Percentiles rank a stretch among this genome's conserved stretches.
Conservation (phyloP, 2,888 invertebrate genomes). For the Acanthosoma haemorrhoidale region DNA sequence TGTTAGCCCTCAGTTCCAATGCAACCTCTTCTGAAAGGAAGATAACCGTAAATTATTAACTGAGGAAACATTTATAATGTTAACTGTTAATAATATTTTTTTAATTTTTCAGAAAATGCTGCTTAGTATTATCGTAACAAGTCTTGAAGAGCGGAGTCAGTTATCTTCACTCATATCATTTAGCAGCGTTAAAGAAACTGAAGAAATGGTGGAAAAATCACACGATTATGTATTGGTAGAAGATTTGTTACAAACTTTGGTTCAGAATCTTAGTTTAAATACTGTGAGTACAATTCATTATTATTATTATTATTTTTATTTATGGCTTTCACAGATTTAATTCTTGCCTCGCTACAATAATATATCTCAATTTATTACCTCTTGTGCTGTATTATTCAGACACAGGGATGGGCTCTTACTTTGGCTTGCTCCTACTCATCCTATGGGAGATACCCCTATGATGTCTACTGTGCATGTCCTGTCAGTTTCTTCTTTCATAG, state of each 20-base stretch:
- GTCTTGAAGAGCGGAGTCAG: constrained; percentile 57
- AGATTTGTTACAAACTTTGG: constrained; percentile 53
- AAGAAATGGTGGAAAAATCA: constrained; percentile 30
- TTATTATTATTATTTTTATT: neutral
- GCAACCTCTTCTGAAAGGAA: too few species aligned
- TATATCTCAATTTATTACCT: too few species aligned
- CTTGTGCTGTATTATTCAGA: too few species aligned
- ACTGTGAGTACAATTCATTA: constrained; percentile 47
- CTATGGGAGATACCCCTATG: too few species aligned
- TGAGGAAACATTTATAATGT: too few species aligned
- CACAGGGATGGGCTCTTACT: too few species aligned
- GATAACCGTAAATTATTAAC: too few species aligned
- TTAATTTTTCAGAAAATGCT: constrained; percentile 50
- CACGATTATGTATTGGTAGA: constrained; percentile 47
- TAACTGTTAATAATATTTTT: too few species aligned
- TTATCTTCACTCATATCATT: constrained; percentile 51
- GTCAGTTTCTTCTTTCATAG: too few species aligned
- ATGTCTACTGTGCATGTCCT: too few species aligned
- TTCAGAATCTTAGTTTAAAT: constrained; percentile 52
- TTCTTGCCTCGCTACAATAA: neutral
- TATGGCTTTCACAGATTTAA: neutral
- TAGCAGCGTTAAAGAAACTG: constrained; percentile 45
- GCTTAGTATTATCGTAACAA: constrained; percentile 55
- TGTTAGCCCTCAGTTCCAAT: too few species aligned
- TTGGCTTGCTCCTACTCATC: too few species aligned